Base-by-base conservation (phyloP, 2,113 vertebrate genomes). In the Odontophorus gujanensis region DNA sequence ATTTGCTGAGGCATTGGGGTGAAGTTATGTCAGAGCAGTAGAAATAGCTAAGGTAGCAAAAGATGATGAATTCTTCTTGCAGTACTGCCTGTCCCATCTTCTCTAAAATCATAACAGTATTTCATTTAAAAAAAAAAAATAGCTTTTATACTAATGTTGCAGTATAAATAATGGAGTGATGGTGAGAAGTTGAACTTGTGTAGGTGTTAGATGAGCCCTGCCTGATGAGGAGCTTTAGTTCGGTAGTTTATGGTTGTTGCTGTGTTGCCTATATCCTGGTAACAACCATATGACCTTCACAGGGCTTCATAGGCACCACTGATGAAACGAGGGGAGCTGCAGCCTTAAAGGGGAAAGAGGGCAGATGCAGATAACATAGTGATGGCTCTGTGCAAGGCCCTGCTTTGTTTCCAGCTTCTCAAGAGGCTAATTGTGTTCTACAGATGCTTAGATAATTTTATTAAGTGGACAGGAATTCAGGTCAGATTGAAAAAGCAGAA, bases 261-360 rank as follows among this genome's bases (percentile, higher is more conserved):
- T 45, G 0, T 17, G 42, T 65, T 5, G 3, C 30, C 50, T 73
- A 5, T 2, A 4, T 42, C 34, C 69, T 73, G 67, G 58, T 1
- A 38, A 8, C 30, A 26, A 25, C 67, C 14, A 1, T 4, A 15
- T 7, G 30, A 53, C 50, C 58, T 11, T 0, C 68, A 8, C 16
- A 10, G 53, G 7, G 8, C 5, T 43, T 65, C 22, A 3, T 6
- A 3, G 61, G 48, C 2, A 1, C 6, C 32, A 1, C 1, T 19
- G 42, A 19, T 22, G 40, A 22, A 71, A 7, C 2, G 8, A 26
- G 59, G 57, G 71, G 32, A 87, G 53, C 7, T 6, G 36, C n/a
- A 75, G 89, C 38, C 75, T 18, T 38, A 5, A 0, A 11, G 51
- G 24, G 30, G 58, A 25, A 28, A 53, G 53, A 25, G 45, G 19